Evolutionary conservation across 2,888 invertebrate species (phyloP), one percentile per base, ranked within the genome.

Genomic region (Congeria kusceri): DNA sequence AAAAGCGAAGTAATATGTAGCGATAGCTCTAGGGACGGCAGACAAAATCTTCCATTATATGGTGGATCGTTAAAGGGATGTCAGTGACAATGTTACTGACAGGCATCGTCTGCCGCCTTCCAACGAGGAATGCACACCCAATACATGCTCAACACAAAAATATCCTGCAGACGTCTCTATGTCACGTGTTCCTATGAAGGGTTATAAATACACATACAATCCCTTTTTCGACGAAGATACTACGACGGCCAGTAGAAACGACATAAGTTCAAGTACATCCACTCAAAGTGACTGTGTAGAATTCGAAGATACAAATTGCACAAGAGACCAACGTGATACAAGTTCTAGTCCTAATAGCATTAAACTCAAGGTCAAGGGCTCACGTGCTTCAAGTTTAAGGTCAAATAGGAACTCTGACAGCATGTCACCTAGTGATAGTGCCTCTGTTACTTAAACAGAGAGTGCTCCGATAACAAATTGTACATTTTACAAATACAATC

Each of bases 341-440:
- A 74, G 61, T 53, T 56, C 73, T 59, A 80, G 80, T 70, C 74
- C 68, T 29, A 68, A 29, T 25, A 53, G 28, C 44, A 63, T 29
- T 11, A 71, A 57, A 64, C 56, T 66, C 9, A 75, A 64, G 25
- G 67, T 53, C 28, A 83, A 77, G 69, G 59, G 71, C 23, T 57
- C 62, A 27, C 70, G 72, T 7, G 73, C 73, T 13, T 68, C 80
- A 28, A 80, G 80, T 56, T 65, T 77, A 53, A 68, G 77, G 20
- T 83, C 80, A 29, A 77, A 80, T 65, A 74, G 66, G n/a, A 70
- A 77, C 39, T 77, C 83, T 0, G 83, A 83, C 44, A 83, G 71
- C 39, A 83, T 80, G 1, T 80, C 83, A 18, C 57, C 80, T 18
- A 83, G 83, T 58, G 83, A 76, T 32, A 72, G 66, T 63, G 65